A percentile compares a stretch with the other conserved stretches of the same genome.
These are phyloP conservation scores for Aelia acuminata DNA, from an alignment of 2,888 invertebrate genomes.

Conservation along the genomic window DNA sequence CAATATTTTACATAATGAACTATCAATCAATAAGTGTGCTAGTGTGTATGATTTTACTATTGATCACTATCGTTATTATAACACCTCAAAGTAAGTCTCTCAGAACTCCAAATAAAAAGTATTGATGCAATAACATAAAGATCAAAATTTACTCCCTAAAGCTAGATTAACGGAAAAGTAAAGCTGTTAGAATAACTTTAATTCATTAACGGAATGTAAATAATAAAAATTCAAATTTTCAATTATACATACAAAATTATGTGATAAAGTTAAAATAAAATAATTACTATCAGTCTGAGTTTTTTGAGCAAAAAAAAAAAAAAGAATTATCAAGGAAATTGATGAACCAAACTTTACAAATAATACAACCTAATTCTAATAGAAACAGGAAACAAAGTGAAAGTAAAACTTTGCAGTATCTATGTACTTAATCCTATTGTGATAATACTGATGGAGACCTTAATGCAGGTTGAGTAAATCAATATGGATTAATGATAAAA, in stretches of 20 bases:
- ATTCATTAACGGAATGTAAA: no score
- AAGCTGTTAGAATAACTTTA: no score
- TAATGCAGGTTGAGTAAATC: neutral
- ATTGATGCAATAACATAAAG: neutral
- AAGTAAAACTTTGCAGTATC: neutral
- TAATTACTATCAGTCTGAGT: no score
- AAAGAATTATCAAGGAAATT: neutral
- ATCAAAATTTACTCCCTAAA: no score
- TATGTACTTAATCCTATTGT: neutral
- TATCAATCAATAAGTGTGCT: no score
- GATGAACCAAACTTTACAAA: neutral
- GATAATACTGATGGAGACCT: neutral
- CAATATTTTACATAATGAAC: neutral
- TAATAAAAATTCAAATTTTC: no score
- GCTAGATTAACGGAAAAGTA: no score
- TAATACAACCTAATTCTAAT: neutral
- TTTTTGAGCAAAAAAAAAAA: neutral
- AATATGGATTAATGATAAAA: neutral
- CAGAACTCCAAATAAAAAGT: neutral
- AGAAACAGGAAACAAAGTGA: neutral
- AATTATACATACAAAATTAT: no score
- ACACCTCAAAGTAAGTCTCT: neutral
- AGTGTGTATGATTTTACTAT: neutral
- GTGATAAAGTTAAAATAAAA: no score
- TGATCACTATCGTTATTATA: neutral